Base-by-base conservation (phyloP, 2,888 invertebrate genomes). In the Blomia tropicalis region DNA sequence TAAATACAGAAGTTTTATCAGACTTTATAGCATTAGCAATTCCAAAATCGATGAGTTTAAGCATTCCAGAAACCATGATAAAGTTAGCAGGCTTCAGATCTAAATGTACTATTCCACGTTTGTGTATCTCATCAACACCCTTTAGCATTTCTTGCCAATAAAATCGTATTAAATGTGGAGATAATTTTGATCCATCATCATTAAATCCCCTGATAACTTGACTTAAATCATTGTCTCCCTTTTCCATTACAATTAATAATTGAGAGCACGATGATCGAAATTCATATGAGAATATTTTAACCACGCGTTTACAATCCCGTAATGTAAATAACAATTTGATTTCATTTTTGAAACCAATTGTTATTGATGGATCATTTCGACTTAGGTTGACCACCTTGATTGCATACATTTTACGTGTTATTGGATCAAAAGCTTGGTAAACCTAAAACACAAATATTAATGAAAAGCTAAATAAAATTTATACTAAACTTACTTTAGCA, bases 71-170 rank as follows among this genome's bases (percentile, higher is more conserved):
- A 4, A 88, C 86, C 71, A 90, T 78, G 44, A 96, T 78, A 75
- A 96, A 98, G 76, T 96, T 96, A 0, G 90, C 90, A 0, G 96
- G 96, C 74, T 96, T 96, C 68, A 96, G 76, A 75, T 98, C 96
- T 0, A 91, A 87, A 76, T 96, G 96, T 69, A 96, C 88, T 1
- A 96, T 87, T 85, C 89, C 90, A 75, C 85, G 81, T 68, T 83
- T 80, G 71, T 96, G 95, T 71, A 96, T 90, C 70, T 87, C 85
- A 70, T 83, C 79, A 3, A 96, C 95, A 31, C 90, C 87, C 64
- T 82, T 80, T 61, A 96, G 77, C 89, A 96, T 95, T 75, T 91
- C 87, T 72, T 83, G 82, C 88, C 93, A 93, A 76, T 89, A 92
- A 74, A 84, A 86, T 67, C 85, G 78, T 61, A 91, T 80, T 72